These are phyloP conservation scores for Oryzias celebensis DNA, from an alignment of 2,113 vertebrate genomes.

Conservation along the genomic window DNA sequence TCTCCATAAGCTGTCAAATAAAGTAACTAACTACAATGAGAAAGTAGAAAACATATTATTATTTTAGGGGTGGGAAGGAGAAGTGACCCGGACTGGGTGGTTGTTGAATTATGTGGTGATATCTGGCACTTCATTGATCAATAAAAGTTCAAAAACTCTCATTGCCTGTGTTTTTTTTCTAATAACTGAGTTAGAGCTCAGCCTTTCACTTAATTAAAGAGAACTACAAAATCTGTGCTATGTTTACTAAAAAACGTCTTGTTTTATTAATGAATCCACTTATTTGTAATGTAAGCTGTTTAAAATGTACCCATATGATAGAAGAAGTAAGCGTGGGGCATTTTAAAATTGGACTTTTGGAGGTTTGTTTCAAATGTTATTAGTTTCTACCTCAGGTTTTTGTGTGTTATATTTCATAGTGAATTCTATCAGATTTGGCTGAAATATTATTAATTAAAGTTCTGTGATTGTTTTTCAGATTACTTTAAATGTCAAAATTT, in stretches of 20 bases:
- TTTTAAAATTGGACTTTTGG: too few species aligned
- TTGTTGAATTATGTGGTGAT: constrained; percentile 51
- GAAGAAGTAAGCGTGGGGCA: too few species aligned
- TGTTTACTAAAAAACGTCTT: not conserved
- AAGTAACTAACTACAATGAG: constrained; percentile 4
- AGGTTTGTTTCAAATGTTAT: not conserved
- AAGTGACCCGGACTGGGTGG: constrained; percentile 33
- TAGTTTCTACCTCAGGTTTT: not conserved
- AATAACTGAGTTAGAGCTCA: not conserved
- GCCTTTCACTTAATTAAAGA: not conserved
- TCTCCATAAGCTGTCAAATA: constrained; percentile 8
- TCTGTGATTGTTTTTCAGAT: too few species aligned
- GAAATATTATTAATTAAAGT: too few species aligned
- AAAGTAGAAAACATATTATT: constrained; percentile 1
- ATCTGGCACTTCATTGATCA: constrained; percentile 46
- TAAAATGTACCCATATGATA: not conserved
- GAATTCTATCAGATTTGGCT: too few species aligned
- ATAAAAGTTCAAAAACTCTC: constrained; percentile 52
- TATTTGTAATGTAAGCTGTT: not conserved
- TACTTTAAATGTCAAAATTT: too few species aligned
- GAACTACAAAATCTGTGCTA: not conserved
- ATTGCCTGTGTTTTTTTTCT: not conserved
- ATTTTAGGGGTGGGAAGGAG: constrained; percentile 17
- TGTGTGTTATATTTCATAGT: too few species aligned
- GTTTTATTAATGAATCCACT: not conserved